phyloP scores from a whole-genome alignment of 2,797 vertebrate species.

The Mormyrops attenuatus region DNA sequence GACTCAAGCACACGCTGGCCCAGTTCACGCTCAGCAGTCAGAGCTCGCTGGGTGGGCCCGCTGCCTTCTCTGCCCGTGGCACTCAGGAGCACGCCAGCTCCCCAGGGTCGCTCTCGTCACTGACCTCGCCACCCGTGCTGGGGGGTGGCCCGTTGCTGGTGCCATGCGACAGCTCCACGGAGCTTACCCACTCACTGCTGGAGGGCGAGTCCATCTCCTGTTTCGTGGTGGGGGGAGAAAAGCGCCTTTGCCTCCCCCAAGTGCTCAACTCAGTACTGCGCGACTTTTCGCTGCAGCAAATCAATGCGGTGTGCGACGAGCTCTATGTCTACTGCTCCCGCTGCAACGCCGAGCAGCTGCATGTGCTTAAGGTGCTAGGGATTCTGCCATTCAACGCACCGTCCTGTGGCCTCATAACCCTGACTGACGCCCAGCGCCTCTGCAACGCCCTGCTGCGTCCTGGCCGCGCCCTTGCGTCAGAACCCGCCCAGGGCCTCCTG shows the following conservation, averaged over 20 bases:
- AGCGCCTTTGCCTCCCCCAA: conserved; percentile 93
- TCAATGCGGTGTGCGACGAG: conserved; percentile 93
- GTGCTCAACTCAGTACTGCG: conserved; percentile 95
- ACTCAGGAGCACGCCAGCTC: conserved; percentile 75
- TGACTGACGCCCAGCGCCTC: conserved; percentile 94
- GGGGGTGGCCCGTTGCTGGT: conserved; percentile 87
- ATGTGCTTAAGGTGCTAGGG: conserved; percentile 94
- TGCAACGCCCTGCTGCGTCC: conserved; percentile 90
- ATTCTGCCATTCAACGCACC: conserved; percentile 95
- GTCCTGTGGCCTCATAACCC: conserved; percentile 92
- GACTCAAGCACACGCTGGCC: conserved; percentile 91
- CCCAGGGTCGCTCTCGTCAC: conserved; percentile 72
- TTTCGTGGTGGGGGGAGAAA: conserved; percentile 94
- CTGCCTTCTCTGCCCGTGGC: conserved; percentile 89
- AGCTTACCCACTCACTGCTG: conserved; percentile 86
- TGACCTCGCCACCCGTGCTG: conserved; percentile 82
- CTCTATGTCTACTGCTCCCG: conserved; percentile 95
- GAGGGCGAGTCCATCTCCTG: conserved; percentile 97
- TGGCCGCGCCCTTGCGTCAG: conserved; percentile 68
- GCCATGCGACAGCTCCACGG: conserved; percentile 92
- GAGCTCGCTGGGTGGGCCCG: conserved; percentile 91
- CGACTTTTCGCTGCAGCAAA: conserved; percentile 95
- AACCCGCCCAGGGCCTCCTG: conserved; percentile 74
- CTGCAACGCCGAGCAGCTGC: conserved; percentile 90
- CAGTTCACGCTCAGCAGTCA: conserved; percentile 98